phyloP scores from a whole-genome alignment of 2,888 invertebrate species.

The Eupithecia abbreviata region DNA sequence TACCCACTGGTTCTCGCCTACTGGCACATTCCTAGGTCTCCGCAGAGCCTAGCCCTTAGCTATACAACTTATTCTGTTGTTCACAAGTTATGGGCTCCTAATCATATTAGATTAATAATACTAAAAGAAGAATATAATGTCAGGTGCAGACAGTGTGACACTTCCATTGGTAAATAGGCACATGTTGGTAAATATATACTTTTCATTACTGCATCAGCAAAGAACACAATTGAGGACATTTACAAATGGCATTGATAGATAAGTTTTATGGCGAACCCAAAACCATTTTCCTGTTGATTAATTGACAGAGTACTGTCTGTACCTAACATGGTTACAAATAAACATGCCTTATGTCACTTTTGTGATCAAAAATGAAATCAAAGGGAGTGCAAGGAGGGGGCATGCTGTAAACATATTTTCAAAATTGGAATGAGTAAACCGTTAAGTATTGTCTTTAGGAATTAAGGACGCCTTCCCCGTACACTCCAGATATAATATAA shows the following conservation, averaged over 20 bases:
- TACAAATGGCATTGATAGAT: conserved; percentile 45
- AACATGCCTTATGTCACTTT: conserved; percentile 57
- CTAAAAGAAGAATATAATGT: conserved; percentile 62
- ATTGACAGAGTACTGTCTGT: conserved; percentile 68
- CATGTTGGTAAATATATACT: conserved; percentile 44
- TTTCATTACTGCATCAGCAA: conserved; percentile 32
- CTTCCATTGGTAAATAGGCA: conserved; percentile 49
- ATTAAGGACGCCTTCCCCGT: conserved; percentile 57
- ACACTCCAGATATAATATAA: conserved; percentile 45
- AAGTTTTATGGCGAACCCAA: conserved; percentile 43
- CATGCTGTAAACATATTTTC: conserved; percentile 46
- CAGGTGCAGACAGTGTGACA: conserved; percentile 69
- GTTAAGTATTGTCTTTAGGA: conserved; percentile 51
- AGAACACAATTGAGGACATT: conserved; percentile 40
- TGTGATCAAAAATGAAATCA: conserved; percentile 48
- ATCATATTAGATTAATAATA: conserved; percentile 62
- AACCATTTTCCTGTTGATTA: conserved; percentile 66
- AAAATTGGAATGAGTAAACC: conserved; percentile 44
- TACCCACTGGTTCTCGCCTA: conserved; percentile 80
- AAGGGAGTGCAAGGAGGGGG: conserved; percentile 47
- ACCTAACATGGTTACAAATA: conserved; percentile 66
- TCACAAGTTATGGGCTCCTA: conserved; percentile 67
- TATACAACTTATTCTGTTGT: conserved; percentile 64
- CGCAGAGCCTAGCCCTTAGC: conserved; percentile 63
- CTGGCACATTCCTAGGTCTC: conserved; percentile 69